phyloP scores from a whole-genome alignment of 2,113 vertebrate species.

The Perognathus longimembris region DNA sequence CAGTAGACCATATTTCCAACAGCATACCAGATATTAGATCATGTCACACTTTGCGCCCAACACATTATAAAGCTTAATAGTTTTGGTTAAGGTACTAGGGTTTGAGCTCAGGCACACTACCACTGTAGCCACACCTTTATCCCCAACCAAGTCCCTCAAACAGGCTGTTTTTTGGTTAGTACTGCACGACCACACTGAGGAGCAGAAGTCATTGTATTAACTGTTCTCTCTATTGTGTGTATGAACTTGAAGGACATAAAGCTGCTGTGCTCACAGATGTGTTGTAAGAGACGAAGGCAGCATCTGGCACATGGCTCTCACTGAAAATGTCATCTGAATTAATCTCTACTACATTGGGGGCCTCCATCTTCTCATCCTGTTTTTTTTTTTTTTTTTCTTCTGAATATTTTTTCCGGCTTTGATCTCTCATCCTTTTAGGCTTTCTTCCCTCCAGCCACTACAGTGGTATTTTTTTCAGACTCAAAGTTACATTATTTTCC shows the following conservation, averaged over 20 bases:
- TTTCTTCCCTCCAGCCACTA: conserved; percentile 2
- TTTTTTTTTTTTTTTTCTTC: background rate
- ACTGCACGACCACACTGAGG: background rate
- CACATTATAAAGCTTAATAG: background rate
- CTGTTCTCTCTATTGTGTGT: background rate
- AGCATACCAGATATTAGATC: background rate
- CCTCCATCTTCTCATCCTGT: background rate
- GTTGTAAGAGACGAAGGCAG: background rate
- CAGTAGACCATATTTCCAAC: background rate
- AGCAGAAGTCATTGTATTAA: background rate
- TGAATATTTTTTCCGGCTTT: background rate
- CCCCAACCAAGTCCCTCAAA: background rate
- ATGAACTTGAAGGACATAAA: background rate
- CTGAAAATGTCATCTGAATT: background rate
- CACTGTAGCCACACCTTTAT: too few species aligned
- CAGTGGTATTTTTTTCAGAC: background rate
- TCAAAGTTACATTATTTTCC: background rate
- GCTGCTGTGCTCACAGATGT: background rate
- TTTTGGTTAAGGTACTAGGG: too few species aligned
- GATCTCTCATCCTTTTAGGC: conserved; percentile 16
- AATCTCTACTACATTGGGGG: background rate
- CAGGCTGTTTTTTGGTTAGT: background rate
- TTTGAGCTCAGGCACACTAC: too few species aligned
- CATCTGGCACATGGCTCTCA: background rate
- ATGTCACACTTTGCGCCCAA: background rate